A percentile compares a stretch with the other conserved stretches of the same genome.
Evolutionary conservation across 1,140 invertebrate species (phyloP).

Genomic region (Himalopsyche phryganea): DNA sequence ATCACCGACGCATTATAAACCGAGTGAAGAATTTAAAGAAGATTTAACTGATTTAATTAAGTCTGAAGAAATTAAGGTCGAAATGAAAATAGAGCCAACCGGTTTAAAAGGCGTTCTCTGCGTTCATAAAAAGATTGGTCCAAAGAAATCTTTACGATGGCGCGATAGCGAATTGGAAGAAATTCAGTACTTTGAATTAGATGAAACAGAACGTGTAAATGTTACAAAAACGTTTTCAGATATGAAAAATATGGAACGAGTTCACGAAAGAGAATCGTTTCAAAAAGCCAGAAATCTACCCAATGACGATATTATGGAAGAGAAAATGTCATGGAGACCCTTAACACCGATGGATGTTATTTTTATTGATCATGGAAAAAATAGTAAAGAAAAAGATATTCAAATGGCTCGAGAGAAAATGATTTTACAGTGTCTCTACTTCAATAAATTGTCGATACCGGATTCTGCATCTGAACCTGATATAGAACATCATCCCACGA

Average conservation of each 20-base stretch:
- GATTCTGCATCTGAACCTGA: conserved; percentile 84
- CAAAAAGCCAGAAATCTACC: conserved; percentile 69
- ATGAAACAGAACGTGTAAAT: conserved; percentile 92
- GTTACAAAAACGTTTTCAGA: conserved; percentile 90
- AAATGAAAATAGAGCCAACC: conserved; percentile 6
- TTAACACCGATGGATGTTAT: conserved; percentile 64
- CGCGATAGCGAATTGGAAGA: conserved; percentile 77
- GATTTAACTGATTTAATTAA: conserved; percentile 38
- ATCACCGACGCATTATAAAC: conserved; percentile 8
- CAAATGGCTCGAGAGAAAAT: conserved; percentile 81
- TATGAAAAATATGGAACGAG: conserved; percentile 85
- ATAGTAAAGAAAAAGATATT: conserved; percentile 81
- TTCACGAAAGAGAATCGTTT: conserved; percentile 79
- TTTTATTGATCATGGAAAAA: conserved; percentile 61
- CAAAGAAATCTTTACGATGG: conserved; percentile 84
- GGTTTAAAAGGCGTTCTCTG: conserved; percentile 64
- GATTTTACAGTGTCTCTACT: conserved; percentile 81
- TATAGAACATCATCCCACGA: conserved; percentile 69
- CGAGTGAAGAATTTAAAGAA: conserved; percentile 35
- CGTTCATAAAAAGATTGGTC: conserved; percentile 66
- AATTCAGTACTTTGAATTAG: conserved; percentile 85
- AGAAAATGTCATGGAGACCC: conserved; percentile 67
- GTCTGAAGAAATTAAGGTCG: conserved; percentile 41
- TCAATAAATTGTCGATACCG: conserved; percentile 80
- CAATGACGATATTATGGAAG: conserved; percentile 76